A percentile compares a stretch with the other conserved stretches of the same genome.
Conservation (phyloP, 2,888 invertebrate genomes). For the Dolichomitus sp. region DNA sequence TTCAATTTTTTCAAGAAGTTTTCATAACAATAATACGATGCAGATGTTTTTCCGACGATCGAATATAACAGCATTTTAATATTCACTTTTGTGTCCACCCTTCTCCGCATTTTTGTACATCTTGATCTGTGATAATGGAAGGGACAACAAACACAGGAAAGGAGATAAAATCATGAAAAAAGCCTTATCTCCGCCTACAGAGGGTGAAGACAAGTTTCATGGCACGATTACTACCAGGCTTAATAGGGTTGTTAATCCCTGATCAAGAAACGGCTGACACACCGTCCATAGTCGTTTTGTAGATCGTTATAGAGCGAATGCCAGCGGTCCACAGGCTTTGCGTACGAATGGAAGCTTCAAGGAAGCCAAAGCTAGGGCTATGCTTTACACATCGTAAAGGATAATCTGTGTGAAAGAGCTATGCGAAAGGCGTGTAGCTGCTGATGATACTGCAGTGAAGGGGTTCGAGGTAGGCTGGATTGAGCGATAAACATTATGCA, state of each 20-base stretch:
- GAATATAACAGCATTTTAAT: too few species aligned
- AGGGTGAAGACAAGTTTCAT: constrained; percentile 60
- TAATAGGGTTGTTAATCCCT: constrained; percentile 68
- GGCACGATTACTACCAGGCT: constrained; percentile 61
- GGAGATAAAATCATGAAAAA: constrained; percentile 36
- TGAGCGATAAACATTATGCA: constrained; percentile 46
- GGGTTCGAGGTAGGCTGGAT: constrained; percentile 27
- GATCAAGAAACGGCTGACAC: constrained; percentile 52
- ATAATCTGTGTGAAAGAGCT: constrained; percentile 16
- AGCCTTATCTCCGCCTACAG: constrained; percentile 52
- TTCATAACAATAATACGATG: too few species aligned
- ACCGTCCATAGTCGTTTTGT: constrained; percentile 49
- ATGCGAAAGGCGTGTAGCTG: constrained; percentile 1
- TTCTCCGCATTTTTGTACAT: too few species aligned
- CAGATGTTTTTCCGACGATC: too few species aligned
- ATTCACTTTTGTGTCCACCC: too few species aligned
- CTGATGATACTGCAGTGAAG: constrained; percentile 1
- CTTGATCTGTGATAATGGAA: too few species aligned
- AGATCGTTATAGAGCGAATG: constrained; percentile 51
- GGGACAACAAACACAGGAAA: constrained; percentile 39
- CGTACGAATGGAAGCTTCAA: constrained; percentile 8
- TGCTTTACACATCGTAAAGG: constrained; percentile 36
- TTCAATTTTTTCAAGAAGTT: too few species aligned
- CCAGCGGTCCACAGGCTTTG: constrained; percentile 42
- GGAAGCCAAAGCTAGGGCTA: not conserved